Conservation (phyloP, 2,888 invertebrate genomes). For the Drosophila buzzatii region DNA sequence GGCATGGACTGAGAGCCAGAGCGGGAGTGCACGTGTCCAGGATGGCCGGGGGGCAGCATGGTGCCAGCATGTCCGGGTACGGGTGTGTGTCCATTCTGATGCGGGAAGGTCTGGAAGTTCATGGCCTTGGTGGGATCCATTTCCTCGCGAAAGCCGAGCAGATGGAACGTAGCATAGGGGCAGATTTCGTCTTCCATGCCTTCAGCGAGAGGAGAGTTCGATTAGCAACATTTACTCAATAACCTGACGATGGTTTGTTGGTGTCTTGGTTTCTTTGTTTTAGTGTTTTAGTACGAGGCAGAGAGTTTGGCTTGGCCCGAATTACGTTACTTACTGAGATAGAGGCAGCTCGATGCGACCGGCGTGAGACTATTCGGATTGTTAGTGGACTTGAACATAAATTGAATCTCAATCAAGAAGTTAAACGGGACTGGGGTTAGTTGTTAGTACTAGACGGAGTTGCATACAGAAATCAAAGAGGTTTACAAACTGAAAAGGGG, state of each 20-base stretch:
- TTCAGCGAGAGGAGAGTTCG: conserved; percentile 81
- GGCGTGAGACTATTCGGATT: conserved; percentile 52
- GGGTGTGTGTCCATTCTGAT: conserved; percentile 88
- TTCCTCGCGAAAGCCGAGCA: conserved; percentile 97
- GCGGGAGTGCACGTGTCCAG: conserved; percentile 92
- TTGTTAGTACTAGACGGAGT: conserved; percentile 31
- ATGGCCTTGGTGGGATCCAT: conserved; percentile 96
- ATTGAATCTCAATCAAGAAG: conserved; percentile 28
- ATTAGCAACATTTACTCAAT: conserved; percentile 33
- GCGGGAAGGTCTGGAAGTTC: conserved; percentile 95
- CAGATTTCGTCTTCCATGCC: conserved; percentile 98
- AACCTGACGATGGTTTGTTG: not conserved
- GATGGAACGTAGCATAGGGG: conserved; percentile 98
- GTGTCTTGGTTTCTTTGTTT: conserved; percentile 54
- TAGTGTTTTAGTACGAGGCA: conserved; percentile 71
- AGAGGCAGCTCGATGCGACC: conserved; percentile 47
- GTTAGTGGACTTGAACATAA: conserved; percentile 39
- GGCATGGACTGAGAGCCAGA: conserved; percentile 96
- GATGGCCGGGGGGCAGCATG: conserved; percentile 92
- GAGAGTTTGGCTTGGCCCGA: conserved; percentile 14
- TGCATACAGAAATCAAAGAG: conserved; percentile 30
- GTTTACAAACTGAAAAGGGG: conserved; percentile 23
- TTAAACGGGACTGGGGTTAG: conserved; percentile 6
- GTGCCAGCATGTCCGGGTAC: conserved; percentile 92
- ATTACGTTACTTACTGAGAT: conserved; percentile 60